phyloP scores from a whole-genome alignment of 2,888 invertebrate species.

The Drosophila acutilabella region DNA sequence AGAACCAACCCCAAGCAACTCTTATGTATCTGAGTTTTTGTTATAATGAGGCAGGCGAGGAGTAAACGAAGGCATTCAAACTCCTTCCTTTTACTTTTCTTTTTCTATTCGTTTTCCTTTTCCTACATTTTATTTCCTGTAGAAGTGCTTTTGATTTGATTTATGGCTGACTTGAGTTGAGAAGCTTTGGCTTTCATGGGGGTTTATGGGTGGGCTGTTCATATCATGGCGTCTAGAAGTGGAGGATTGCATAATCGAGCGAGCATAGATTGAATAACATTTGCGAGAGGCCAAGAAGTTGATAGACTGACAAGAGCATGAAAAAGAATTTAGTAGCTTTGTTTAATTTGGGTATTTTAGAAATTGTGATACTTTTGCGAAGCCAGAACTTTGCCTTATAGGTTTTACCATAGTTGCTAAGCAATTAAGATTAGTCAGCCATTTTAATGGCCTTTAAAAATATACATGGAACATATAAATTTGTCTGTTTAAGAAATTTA shows the following conservation, averaged over 20 bases:
- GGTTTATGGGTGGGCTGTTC: constrained; percentile 4
- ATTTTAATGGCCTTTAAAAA: no score
- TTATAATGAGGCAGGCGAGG: constrained; percentile 20
- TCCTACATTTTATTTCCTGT: constrained; percentile 13
- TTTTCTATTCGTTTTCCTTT: not conserved
- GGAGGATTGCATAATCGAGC: constrained; percentile 72
- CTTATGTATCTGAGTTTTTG: constrained; percentile 19
- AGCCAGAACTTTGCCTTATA: no score
- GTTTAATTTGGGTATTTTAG: not conserved
- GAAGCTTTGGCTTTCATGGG: constrained; percentile 34
- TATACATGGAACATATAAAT: no score
- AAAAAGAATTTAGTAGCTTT: not conserved
- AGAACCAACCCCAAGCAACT: constrained; percentile 28
- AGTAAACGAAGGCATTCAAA: not conserved
- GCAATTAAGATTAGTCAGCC: no score
- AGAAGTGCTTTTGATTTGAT: constrained; percentile 66
- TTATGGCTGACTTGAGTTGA: constrained; percentile 76
- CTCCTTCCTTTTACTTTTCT: constrained; percentile 5
- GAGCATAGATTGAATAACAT: constrained; percentile 16
- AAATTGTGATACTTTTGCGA: no score
- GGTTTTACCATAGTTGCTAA: no score
- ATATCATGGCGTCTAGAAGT: constrained; percentile 57
- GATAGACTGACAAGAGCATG: not conserved
- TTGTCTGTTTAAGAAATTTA: no score
- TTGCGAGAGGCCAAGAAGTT: constrained; percentile 14